Conservation (phyloP, 2,113 vertebrate genomes). For the Micronycteris hirsuta region DNA sequence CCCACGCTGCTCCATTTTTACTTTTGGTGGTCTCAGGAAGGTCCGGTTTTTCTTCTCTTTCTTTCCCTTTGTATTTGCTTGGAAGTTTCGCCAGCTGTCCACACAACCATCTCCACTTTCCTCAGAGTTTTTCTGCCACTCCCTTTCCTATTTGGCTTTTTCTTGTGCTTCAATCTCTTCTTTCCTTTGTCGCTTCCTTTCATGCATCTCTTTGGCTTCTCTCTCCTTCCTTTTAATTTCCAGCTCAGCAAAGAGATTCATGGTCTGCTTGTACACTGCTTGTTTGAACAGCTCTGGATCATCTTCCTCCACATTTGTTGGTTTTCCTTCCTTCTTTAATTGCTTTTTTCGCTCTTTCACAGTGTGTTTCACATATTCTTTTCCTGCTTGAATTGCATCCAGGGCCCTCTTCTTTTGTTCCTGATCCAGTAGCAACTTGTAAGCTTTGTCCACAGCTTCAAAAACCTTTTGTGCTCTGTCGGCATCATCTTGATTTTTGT, state of each 20-base stretch:
- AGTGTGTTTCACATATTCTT: slow-evolving; percentile 96
- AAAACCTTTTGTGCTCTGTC: slow-evolving; percentile 97
- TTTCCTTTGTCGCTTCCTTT: slow-evolving; percentile 97
- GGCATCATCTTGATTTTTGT: slow-evolving; percentile 96
- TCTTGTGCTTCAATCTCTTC: slow-evolving; percentile 98
- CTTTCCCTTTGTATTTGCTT: slow-evolving; percentile 93
- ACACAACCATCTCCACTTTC: slow-evolving; percentile 97
- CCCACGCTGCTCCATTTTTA: slow-evolving; percentile 97
- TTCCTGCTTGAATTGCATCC: slow-evolving; percentile 96
- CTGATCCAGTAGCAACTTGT: slow-evolving; percentile 94
- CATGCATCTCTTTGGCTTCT: slow-evolving; percentile 99
- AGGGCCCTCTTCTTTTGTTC: slow-evolving; percentile 98
- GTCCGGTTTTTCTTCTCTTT: slow-evolving; percentile 97
- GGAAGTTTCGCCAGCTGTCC: slow-evolving; percentile 98
- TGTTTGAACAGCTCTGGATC: slow-evolving; percentile 95
- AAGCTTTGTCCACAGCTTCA: slow-evolving; percentile 99
- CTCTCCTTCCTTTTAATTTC: slow-evolving; percentile 99
- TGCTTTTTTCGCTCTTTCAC: slow-evolving; percentile 97
- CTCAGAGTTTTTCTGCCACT: slow-evolving; percentile 99
- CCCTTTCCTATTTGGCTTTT: slow-evolving; percentile 94
- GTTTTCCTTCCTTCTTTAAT: slow-evolving; percentile 96
- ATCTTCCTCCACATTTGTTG: slow-evolving; percentile 90
- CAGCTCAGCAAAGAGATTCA: slow-evolving; percentile 98
- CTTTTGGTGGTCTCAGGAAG: slow-evolving; percentile 98
- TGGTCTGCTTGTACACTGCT: slow-evolving; percentile 98